Evolutionary conservation across 2,113 vertebrate species (phyloP).

Genomic region (Cebidichthys violaceus): DNA sequence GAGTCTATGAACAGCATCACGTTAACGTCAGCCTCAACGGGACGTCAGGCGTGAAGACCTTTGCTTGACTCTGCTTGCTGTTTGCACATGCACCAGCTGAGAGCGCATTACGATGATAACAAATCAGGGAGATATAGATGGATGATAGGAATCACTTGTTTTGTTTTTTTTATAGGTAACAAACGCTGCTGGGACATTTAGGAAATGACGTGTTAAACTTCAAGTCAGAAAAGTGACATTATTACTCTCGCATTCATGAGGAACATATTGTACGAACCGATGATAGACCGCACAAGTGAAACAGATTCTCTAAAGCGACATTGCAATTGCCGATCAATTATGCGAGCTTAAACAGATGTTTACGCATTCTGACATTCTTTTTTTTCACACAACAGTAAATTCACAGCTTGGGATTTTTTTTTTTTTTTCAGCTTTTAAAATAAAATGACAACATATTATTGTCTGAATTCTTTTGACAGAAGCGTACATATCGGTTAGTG

Average conservation of each 20-base stretch:
- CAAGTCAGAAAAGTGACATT: not conserved
- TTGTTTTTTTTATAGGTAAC: not conserved
- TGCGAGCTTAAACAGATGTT: not conserved
- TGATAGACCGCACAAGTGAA: not conserved
- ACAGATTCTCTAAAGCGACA: not conserved
- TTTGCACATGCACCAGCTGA: constrained; percentile 2
- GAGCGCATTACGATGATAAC: not conserved
- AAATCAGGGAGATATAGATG: constrained; percentile 14
- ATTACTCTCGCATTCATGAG: not conserved
- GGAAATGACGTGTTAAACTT: not conserved
- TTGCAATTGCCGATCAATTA: not conserved
- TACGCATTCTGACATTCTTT: not conserved
- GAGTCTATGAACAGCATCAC: constrained; percentile 5
- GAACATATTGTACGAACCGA: not conserved
- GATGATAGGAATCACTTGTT: not conserved
- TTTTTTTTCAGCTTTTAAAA: not conserved
- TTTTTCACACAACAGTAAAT: not conserved
- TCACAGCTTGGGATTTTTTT: not conserved
- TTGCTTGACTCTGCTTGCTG: constrained; percentile 6
- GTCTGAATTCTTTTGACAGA: not conserved
- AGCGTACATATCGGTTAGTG: not conserved
- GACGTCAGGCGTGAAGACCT: constrained; percentile 22
- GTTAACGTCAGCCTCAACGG: constrained; percentile 9
- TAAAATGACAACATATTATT: not conserved
- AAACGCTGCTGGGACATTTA: not conserved